phyloP scores from a whole-genome alignment of 2,888 invertebrate species.

The Euspilapteryx auroguttella region DNA sequence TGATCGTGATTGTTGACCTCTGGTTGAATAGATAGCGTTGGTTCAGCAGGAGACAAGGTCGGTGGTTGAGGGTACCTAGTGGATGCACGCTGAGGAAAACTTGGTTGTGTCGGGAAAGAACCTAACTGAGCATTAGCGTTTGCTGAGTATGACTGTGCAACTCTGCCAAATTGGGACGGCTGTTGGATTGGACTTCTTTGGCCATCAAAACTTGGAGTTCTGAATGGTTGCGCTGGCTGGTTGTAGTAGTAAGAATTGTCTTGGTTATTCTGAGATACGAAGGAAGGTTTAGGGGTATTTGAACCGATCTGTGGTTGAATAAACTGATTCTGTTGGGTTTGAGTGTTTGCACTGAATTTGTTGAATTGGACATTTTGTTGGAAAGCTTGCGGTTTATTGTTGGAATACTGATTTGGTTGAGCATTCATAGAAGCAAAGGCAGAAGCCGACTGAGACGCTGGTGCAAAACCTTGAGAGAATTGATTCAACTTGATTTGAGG shows the following conservation, averaged over 20 bases:
- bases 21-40: constrained; percentile 5
- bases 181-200: constrained; percentile 12
- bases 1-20: too few species aligned
- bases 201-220: constrained; percentile 6
- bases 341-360: too few species aligned
- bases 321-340: too few species aligned
- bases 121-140: background rate
- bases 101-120: background rate
- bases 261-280: constrained; percentile 13
- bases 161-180: background rate
- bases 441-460: too few species aligned
- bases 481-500: too few species aligned
- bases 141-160: background rate
- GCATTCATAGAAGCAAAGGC: constrained; percentile 7
- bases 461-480: too few species aligned
- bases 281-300: constrained; percentile 14
- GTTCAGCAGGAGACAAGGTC: constrained; percentile 9
- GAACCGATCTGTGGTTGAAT: too few species aligned
- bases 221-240: constrained; percentile 24
- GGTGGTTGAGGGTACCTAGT: background rate
- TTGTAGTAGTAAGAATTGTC: constrained; percentile 31
- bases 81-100: background rate
- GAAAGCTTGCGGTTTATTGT: too few species aligned
- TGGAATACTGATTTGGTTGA: background rate
- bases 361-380: too few species aligned